A percentile compares a stretch with the other conserved stretches of the same genome.
Conservation (phyloP, 2,113 vertebrate species). For the Ailurus styani region DNA sequence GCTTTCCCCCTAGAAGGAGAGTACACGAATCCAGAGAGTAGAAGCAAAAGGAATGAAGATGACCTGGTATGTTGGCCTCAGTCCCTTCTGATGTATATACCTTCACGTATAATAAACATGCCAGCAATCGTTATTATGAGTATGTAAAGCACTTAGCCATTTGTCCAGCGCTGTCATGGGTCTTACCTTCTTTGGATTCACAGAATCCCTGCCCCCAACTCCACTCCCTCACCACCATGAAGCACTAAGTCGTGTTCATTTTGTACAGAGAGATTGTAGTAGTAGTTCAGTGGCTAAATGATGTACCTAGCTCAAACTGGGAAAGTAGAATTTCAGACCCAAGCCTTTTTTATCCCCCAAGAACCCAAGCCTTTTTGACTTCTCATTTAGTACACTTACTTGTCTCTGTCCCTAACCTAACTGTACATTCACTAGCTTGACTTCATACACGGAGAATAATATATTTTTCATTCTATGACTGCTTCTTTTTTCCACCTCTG, state of each 20-base stretch:
- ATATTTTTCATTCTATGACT: neutral
- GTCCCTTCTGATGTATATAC: neutral
- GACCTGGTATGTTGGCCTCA: too few relatives aligned
- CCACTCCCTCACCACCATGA: neutral
- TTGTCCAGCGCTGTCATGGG: too few relatives aligned
- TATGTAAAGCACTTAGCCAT: too few relatives aligned
- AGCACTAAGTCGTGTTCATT: neutral
- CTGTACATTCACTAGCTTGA: neutral
- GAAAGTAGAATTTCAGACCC: neutral
- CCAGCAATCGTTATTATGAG: neutral
- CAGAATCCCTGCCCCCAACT: neutral
- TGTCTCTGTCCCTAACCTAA: neutral
- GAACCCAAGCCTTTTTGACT: neutral
- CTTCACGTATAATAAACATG: neutral
- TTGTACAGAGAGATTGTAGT: neutral
- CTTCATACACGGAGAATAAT: neutral
- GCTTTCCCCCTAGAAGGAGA: neutral
- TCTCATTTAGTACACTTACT: neutral
- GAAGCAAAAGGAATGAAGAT: neutral
- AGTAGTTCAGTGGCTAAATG: neutral
- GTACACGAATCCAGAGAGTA: rapidly evolving
- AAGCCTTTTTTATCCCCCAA: neutral
- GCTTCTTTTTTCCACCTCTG: neutral
- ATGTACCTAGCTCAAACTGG: neutral
- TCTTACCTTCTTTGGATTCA: neutral